Evolutionary conservation across 2,888 invertebrate species (phyloP), one percentile per base, ranked within the genome.

Genomic region (Lycophotia porphyrea): DNA sequence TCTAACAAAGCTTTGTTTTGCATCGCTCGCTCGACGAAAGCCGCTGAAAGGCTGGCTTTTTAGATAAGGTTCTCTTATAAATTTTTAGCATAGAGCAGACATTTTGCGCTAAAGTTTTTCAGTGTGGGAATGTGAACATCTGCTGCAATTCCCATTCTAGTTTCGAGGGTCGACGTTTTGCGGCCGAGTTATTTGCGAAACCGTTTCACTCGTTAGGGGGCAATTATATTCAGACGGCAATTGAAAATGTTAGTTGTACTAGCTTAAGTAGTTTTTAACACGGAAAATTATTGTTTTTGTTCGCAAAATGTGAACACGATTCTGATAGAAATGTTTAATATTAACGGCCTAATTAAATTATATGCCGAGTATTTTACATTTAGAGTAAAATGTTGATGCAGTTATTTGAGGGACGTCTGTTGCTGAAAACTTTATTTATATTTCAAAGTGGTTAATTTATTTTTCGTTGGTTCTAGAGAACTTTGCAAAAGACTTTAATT

Each of bases 1-100:
- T 92, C 93, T 92, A 94, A 95, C 96, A 96, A 96, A 95, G 96
- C 96, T 95, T 96, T 96, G 95, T 96, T 96, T 96, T 95, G 95
- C 96, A 94, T 95, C 94, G 94, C 94, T 91, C 93, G 93, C 93
- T 93, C 91, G 88, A 89, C 93, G 91, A 93, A 93, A 93, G 93
- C 94, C 91, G 92, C 90, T 95, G 95, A 96, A 95, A 95, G 93
- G 94, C 95, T 93, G 94, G 93, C 96, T 95, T 96, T 96, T 96
- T 95, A 95, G 95, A 95, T 95, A 95, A 95, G 93, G 94, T 92
- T 93, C 94, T 93, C 94, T 94, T 95, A 95, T 94, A 94, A 94
- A 95, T 95, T 95, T 94, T 89, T 93, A 93, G 92, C 91, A 92
- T 92, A 90, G 92, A 92, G 91, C 93, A 93, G 93, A 93, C 91